Evolutionary conservation across 2,797 vertebrate genomes (phyloP).

Genomic region (Anisognathus igniventris): DNA sequence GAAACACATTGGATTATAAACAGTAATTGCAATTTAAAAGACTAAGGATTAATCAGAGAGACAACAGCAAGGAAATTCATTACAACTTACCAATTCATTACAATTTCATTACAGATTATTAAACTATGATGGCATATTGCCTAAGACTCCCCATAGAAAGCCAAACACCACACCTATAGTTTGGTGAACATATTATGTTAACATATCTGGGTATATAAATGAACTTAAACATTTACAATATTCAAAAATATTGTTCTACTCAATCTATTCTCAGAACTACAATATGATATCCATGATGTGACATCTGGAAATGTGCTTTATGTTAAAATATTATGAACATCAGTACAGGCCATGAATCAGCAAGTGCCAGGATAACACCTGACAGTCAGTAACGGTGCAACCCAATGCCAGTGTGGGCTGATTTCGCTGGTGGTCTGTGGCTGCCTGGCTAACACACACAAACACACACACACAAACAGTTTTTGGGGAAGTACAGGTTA

Average conservation of each 20-base stretch:
- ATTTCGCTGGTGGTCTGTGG: background rate
- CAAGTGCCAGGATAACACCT: background rate
- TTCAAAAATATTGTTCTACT: background rate
- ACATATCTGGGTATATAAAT: background rate
- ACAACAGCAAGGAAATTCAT: background rate
- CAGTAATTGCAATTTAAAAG: background rate
- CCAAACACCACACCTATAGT: background rate
- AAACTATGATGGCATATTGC: background rate
- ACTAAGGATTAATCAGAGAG: background rate
- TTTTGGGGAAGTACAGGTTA: background rate
- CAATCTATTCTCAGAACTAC: background rate
- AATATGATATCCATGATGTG: background rate
- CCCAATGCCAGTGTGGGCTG: rapidly evolving
- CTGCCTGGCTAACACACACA: background rate
- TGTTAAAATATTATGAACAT: background rate
- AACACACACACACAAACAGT: background rate
- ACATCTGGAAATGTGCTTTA: background rate
- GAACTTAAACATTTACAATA: background rate
- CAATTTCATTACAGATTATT: background rate
- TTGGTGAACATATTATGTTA: background rate
- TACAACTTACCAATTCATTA: background rate
- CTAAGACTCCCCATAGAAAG: background rate
- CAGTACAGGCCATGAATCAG: background rate
- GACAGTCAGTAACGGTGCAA: background rate
- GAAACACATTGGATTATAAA: background rate